These are phyloP conservation scores for Eumacrocentrus americanus DNA, from an alignment of 2,888 invertebrate species.

Conservation along the genomic window DNA sequence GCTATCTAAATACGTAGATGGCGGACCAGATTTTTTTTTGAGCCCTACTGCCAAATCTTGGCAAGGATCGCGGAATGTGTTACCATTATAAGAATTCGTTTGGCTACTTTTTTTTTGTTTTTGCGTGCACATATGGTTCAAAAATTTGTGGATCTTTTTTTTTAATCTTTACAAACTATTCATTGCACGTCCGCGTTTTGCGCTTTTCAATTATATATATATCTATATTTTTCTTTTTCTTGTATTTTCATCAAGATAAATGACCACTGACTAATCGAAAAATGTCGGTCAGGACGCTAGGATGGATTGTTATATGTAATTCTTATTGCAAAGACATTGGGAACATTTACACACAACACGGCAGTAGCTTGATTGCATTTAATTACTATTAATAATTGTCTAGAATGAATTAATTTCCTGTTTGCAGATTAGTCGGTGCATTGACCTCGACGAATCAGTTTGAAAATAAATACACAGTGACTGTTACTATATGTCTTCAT, in stretches of 20 bases:
- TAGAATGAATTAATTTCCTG: conserved; percentile 34
- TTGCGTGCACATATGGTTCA: conserved; percentile 22
- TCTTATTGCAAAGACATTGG: conserved; percentile 33
- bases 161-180: conserved; percentile 8
- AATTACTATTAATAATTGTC: conserved; percentile 41
- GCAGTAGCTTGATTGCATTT: conserved; percentile 45
- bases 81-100: conserved; percentile 20
- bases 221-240: conserved; percentile 14
- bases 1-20: conserved; percentile 4
- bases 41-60: conserved; percentile 12
- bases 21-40: conserved; percentile 3
- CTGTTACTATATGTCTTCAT: neutral
- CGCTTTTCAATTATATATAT: conserved; percentile 16
- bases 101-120: conserved; percentile 21
- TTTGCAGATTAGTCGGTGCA: neutral
- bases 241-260: conserved; percentile 1
- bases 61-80: conserved; percentile 27
- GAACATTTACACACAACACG: conserved; percentile 47
- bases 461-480: conserved; percentile 16
- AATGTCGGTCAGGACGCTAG: conserved; percentile 23
- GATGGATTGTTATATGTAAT: conserved; percentile 36
- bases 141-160: conserved; percentile 15
- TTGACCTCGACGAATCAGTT: conserved; percentile 19
- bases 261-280: neutral
- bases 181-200: conserved; percentile 11